Conservation (phyloP, 2,888 invertebrate species). For the Mantis religiosa region DNA sequence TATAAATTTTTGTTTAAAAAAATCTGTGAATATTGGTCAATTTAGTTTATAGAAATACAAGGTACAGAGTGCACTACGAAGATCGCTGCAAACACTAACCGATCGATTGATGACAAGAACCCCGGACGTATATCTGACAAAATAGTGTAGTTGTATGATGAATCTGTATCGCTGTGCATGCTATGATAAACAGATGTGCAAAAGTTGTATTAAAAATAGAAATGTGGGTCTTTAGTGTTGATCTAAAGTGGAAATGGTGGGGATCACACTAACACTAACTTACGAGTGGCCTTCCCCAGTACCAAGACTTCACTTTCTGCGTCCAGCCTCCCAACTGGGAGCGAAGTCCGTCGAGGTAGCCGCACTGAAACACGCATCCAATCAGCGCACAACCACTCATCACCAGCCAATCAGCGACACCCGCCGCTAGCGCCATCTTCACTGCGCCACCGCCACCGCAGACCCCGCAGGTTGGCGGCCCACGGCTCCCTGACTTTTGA, state of each 20-base stretch:
- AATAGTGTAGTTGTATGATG: background rate
- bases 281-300: constrained; percentile 96
- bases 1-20: too few species aligned
- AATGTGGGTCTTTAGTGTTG: background rate
- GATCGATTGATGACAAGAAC: too few species aligned
- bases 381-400: background rate
- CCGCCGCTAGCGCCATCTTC: background rate
- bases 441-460: background rate
- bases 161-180: background rate
- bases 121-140: background rate
- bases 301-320: constrained; percentile 95
- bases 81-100: background rate
- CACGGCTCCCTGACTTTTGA: background rate
- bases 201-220: background rate
- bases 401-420: background rate
- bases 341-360: constrained; percentile 89
- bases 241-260: background rate
- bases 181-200: background rate
- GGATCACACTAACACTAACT: constrained; percentile 52
- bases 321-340: constrained; percentile 93
- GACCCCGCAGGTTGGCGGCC: background rate
- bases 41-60: too few species aligned
- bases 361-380: constrained; percentile 64
- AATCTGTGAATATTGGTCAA: too few species aligned
- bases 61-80: background rate